A percentile compares a stretch with the other conserved stretches of the same genome.
These are phyloP conservation scores for Aurelia coerulea DNA, from an alignment of 30 jellyfish, hydroid and myxozoan species.

Conservation along the genomic window DNA sequence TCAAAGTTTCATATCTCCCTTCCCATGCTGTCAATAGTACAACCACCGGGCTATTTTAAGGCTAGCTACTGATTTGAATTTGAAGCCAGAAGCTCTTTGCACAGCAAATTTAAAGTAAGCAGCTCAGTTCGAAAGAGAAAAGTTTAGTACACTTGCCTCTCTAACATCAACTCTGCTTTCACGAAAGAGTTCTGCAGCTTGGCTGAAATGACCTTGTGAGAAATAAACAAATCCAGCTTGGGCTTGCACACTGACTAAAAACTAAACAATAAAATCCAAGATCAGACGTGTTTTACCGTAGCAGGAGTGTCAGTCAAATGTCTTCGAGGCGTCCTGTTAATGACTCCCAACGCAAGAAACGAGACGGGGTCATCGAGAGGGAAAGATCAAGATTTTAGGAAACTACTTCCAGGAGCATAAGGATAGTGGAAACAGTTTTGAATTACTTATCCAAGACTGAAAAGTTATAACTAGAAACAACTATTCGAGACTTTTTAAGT, in stretches of 20 bases:
- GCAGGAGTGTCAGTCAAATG: background rate
- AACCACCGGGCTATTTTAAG: too few species aligned
- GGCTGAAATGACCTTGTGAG: constrained; percentile 58
- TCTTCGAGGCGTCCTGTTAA: background rate
- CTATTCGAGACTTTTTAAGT: too few species aligned
- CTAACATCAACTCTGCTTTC: constrained; percentile 84
- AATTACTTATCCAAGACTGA: too few species aligned
- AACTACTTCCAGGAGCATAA: background rate
- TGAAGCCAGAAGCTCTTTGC: too few species aligned
- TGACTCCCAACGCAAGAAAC: background rate
- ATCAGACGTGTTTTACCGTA: background rate
- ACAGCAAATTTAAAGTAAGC: too few species aligned
- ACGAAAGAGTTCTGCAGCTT: constrained; percentile 72
- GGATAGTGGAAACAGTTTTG: too few species aligned
- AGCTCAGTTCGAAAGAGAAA: too few species aligned
- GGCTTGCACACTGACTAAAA: constrained; percentile 62
- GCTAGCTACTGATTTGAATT: too few species aligned
- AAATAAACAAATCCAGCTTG: constrained; percentile 92
- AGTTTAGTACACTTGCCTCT: constrained; percentile 42
- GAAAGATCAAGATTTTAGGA: too few species aligned
- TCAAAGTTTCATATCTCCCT: too few species aligned
- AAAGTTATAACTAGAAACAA: too few species aligned
- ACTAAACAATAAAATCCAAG: constrained; percentile 21
- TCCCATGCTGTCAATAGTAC: too few species aligned
- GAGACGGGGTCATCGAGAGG: background rate